These are phyloP conservation scores for Eupsittula cactorum DNA, from an alignment of 2,113 vertebrate species.

Conservation along the genomic window DNA sequence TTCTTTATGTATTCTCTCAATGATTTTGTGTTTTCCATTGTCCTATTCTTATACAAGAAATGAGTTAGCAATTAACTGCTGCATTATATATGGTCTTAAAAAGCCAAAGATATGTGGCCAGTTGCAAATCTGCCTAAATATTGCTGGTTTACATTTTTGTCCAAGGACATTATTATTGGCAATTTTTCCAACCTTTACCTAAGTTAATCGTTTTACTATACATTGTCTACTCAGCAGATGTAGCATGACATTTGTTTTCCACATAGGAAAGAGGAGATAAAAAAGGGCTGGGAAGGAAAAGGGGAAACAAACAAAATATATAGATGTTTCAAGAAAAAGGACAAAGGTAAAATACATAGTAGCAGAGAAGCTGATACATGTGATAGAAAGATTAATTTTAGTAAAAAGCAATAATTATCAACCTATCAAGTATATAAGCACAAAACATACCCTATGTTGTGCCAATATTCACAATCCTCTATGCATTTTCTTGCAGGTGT, in stretches of 20 bases:
- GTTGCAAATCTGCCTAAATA: background rate
- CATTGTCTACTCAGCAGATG: background rate
- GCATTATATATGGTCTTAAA: background rate
- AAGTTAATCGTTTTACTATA: background rate
- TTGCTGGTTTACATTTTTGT: background rate
- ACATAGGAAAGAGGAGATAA: background rate
- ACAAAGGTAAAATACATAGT: background rate
- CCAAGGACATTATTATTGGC: background rate
- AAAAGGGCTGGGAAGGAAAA: background rate
- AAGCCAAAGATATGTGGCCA: background rate
- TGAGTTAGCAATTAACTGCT: background rate
- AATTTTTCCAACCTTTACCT: background rate
- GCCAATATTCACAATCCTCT: background rate
- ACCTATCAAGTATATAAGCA: background rate
- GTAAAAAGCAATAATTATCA: background rate
- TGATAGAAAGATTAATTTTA: background rate
- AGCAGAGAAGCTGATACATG: background rate
- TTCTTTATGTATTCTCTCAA: background rate
- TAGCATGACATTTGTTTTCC: background rate
- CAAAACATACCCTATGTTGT: background rate
- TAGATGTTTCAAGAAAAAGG: background rate
- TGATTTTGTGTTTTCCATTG: background rate
- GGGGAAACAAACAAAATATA: background rate
- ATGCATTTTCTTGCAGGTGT: background rate
- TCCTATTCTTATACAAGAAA: background rate